phyloP scores from a whole-genome alignment of 2,113 vertebrate genomes.

The Caranx ignobilis region DNA sequence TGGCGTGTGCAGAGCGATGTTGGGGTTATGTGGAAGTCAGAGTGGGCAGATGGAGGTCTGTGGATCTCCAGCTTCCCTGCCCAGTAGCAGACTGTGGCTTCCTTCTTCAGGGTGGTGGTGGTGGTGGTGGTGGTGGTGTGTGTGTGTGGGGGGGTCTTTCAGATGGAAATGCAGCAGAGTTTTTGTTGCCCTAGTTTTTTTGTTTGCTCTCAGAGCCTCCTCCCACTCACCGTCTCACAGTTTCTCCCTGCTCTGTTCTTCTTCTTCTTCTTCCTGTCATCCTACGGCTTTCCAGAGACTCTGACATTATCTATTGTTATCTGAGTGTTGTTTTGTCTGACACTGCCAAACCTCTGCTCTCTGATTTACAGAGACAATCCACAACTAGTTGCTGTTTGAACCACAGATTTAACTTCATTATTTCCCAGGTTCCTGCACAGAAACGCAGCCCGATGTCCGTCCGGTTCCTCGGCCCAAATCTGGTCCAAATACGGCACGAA shows the following conservation, averaged over 20 bases:
- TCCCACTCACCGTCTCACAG: conserved; percentile 38
- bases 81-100: conserved; percentile 24
- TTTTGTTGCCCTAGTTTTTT: conserved; percentile 69
- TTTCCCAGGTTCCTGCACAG: not conserved
- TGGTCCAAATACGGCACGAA: too few species aligned
- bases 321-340: conserved; percentile 6
- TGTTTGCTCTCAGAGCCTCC: conserved; percentile 38
- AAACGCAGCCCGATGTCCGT: too few species aligned
- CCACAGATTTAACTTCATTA: not conserved
- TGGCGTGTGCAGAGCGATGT: not conserved
- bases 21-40: conserved; percentile 54
- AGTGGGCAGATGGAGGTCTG: conserved; percentile 39
- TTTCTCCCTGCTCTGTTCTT: conserved; percentile 7
- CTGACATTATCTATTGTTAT: conserved; percentile 30
- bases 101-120: conserved; percentile 8
- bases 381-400: not conserved
- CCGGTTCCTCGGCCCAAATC: too few species aligned
- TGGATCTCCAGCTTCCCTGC: conserved; percentile 20
- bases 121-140: too few species aligned
- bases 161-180: conserved; percentile 73
- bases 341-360: not conserved
- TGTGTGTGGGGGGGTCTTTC: conserved; percentile 60
- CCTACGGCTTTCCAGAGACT: conserved; percentile 26
- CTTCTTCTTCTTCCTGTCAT: conserved; percentile 43
- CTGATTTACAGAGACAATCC: conserved; percentile 13